Evolutionary conservation across 2,888 invertebrate genomes (phyloP).

Genomic region (Griposia aprilina): DNA sequence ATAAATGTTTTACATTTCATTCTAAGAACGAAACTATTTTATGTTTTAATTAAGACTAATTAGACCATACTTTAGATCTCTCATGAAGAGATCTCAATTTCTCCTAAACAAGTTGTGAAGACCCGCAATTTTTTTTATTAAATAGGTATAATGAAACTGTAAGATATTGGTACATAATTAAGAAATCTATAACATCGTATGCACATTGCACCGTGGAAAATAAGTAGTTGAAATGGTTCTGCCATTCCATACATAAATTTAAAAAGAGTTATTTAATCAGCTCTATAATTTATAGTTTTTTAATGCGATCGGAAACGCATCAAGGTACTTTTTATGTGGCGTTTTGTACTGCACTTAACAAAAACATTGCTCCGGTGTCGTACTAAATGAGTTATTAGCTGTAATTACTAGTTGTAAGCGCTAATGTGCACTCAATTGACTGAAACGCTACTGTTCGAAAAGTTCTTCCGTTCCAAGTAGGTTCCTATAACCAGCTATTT

Average conservation of each 20-base stretch:
- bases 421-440: conserved; percentile 61
- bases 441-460: conserved; percentile 55
- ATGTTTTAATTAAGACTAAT: conserved; percentile 38
- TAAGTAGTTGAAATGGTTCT: not conserved
- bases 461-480: conserved; percentile 32
- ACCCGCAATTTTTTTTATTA: too few relatives aligned
- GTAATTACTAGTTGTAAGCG: conserved; percentile 62
- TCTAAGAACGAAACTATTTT: conserved; percentile 34
- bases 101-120: conserved; percentile 4
- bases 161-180: conserved; percentile 5
- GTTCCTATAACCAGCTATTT: conserved; percentile 40
- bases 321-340: conserved; percentile 33
- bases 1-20: conserved; percentile 43
- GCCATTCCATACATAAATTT: conserved; percentile 45
- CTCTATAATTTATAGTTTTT: conserved; percentile 37
- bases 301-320: conserved; percentile 54
- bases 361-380: conserved; percentile 50
- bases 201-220: conserved; percentile 1
- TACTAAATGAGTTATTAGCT: conserved; percentile 67
- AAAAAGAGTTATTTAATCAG: conserved; percentile 19
- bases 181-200: conserved; percentile 9
- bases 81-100: conserved; percentile 1
- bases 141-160: not conserved
- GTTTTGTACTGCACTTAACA: conserved; percentile 40
- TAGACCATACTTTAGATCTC: conserved; percentile 12